Evolutionary conservation across 2,888 invertebrate genomes (phyloP), one percentile per base, ranked within the genome.

Genomic region (Mechanitis mazaeus): DNA sequence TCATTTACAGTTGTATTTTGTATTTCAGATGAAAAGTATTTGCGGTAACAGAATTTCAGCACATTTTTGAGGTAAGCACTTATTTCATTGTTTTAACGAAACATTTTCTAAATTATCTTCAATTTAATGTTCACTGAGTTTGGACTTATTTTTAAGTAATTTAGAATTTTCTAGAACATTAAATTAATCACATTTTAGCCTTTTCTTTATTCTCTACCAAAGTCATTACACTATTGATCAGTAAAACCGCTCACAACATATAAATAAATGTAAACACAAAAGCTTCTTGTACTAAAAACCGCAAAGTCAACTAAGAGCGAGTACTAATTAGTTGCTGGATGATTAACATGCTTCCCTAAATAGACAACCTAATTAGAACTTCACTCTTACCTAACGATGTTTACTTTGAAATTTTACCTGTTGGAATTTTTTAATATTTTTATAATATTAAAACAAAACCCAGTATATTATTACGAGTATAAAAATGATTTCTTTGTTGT

Each of bases 1-100:
- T 47, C 42, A 47, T 58, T 47, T 42, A 58, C 42, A 33, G 42
- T 55, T n/a, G 46, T 5, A 9, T 12, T 47, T 61, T 56, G 59
- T 61, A 38, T 58, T 69, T 55, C 69, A 69, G 69, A 69, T 69
- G 69, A 67, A 46, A 68, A 66, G 58, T 55, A 59, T 55, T 61
- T 64, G 59, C 62, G 56, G 64, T 50, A 38, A 33, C 57, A 55
- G 58, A 47, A 59, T 59, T 64, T 62, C 63, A 56, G 55, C 61
- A 56, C 58, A 59, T 55, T 56, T 62, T 58, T 69, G 60, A 69
- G 67, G 69, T 69, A 61, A 66, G 64, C 31, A n/a, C 56, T 20
- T 11, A 42, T 42, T 42, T 42, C 42, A 42, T 42, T 9, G 1
- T 42, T 42, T 50, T 11, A 28, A 31, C 28, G 7, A 50, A 31